Percentiles rank a stretch among this genome's conserved stretches.
phyloP scores from a whole-genome alignment of 1,140 invertebrate genomes.

The Drosophila repleta region DNA sequence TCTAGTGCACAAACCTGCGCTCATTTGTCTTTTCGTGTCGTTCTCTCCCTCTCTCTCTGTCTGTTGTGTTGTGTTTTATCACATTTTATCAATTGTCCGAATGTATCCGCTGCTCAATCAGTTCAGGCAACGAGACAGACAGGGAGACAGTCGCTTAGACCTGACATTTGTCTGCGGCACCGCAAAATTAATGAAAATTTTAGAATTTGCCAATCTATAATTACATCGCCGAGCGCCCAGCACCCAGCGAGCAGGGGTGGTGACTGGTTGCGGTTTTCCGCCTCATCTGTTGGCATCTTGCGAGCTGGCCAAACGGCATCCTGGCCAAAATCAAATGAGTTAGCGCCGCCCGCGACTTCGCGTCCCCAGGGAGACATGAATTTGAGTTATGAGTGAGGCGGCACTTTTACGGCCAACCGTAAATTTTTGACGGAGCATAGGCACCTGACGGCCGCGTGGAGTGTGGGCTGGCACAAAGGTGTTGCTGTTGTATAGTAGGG shows the following conservation, averaged over 20 bases:
- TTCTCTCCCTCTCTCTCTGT: neutral
- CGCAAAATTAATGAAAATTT: conserved; percentile 82
- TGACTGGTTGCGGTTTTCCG: conserved; percentile 39
- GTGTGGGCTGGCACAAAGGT: neutral
- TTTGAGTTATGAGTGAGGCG: conserved; percentile 79
- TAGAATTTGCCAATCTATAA: conserved; percentile 82
- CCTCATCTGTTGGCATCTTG: conserved; percentile 68
- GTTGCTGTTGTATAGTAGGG: conserved; percentile 5
- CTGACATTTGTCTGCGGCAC: conserved; percentile 54
- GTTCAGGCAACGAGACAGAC: conserved; percentile 29
- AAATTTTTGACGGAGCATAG: conserved; percentile 65
- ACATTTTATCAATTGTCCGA: conserved; percentile 82
- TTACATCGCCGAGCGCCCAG: conserved; percentile 70
- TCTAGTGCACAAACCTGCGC: conserved; percentile 71
- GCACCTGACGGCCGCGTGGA: neutral
- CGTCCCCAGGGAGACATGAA: conserved; percentile 75
- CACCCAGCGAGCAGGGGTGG: no score
- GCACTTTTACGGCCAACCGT: conserved; percentile 75
- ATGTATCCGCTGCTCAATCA: conserved; percentile 76
- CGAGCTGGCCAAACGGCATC: neutral
- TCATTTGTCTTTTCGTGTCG: conserved; percentile 70
- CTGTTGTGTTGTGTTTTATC: conserved; percentile 52
- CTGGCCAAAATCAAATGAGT: conserved; percentile 73
- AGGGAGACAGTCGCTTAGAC: neutral
- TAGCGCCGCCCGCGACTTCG: conserved; percentile 40